Conservation (phyloP, 1,140 invertebrate species). For the Dermatophagoides farinae region DNA sequence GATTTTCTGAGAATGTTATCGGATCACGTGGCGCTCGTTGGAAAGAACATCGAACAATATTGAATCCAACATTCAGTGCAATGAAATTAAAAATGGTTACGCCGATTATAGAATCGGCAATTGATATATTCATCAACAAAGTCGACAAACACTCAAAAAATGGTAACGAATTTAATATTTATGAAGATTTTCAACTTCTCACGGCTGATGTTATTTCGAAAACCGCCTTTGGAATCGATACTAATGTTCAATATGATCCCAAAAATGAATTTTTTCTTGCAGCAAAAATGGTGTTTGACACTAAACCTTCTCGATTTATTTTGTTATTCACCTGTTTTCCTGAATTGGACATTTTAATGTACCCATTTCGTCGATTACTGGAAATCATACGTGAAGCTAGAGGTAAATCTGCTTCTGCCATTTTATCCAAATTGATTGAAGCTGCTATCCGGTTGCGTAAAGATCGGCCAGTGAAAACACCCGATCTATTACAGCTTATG, state of each 20-base stretch:
- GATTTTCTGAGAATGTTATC: slow-evolving; percentile 14
- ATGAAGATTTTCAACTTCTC: slow-evolving; percentile 28
- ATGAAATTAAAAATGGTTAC: slow-evolving; percentile 30
- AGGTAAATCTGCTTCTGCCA: not conserved
- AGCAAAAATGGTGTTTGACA: slow-evolving; percentile 13
- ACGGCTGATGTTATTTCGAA: slow-evolving; percentile 32
- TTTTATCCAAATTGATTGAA: not conserved
- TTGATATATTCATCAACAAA: slow-evolving; percentile 21
- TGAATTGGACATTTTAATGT: slow-evolving; percentile 2
- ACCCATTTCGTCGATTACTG: slow-evolving; percentile 3
- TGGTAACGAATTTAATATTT: slow-evolving; percentile 22
- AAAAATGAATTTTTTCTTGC: slow-evolving; percentile 12
- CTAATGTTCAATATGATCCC: slow-evolving; percentile 9
- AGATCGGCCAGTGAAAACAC: not conserved
- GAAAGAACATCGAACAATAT: slow-evolving; percentile 30
- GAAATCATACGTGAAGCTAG: not conserved
- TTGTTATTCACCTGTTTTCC: slow-evolving; percentile 8
- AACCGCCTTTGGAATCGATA: slow-evolving; percentile 29
- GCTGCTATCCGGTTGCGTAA: not conserved
- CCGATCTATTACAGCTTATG: slow-evolving; percentile 12
- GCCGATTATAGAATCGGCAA: slow-evolving; percentile 23
- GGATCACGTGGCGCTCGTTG: slow-evolving; percentile 23
- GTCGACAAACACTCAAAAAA: slow-evolving; percentile 15
- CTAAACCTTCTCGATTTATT: not conserved
- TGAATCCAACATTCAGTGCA: slow-evolving; percentile 33